Percentiles rank a stretch among this genome's conserved stretches.
Evolutionary conservation across 2,797 vertebrate species (phyloP).

Genomic region (Ctenopoma multispine): DNA sequence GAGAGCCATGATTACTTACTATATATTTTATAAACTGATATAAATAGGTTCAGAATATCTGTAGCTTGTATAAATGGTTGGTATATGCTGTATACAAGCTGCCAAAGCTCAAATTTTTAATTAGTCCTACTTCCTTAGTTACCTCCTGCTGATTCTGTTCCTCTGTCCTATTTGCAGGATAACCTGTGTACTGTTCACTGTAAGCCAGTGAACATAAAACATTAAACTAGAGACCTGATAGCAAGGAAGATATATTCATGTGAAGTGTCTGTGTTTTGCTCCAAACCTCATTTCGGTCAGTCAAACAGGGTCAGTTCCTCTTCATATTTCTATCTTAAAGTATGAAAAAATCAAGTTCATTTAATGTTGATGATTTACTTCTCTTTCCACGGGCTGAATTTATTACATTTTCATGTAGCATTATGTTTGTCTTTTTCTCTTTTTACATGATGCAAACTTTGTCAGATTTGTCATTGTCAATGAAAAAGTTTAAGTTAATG

Average conservation of each 20-base stretch:
- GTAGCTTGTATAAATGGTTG: neutral
- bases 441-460: neutral
- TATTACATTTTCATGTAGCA: neutral
- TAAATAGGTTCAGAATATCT: neutral
- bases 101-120: slow-evolving; percentile 20
- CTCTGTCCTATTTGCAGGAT: neutral
- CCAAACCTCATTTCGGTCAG: neutral
- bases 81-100: slow-evolving; percentile 1
- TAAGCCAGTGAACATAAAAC: slow-evolving; percentile 31
- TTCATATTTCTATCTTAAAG: neutral
- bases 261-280: neutral
- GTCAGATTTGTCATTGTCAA: slow-evolving; percentile 16
- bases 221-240: slow-evolving; percentile 1
- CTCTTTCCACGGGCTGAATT: neutral
- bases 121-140: slow-evolving; percentile 2
- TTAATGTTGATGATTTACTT: neutral
- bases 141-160: slow-evolving; percentile 11
- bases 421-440: neutral
- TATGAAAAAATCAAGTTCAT: slow-evolving; percentile 8
- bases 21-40: too few species aligned
- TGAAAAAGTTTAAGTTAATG: slow-evolving; percentile 39
- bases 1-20: neutral
- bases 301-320: neutral
- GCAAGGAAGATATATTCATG: neutral
- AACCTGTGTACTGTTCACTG: slow-evolving; percentile 15